A percentile compares a stretch with the other conserved stretches of the same genome.
phyloP scores from a whole-genome alignment of 1,140 invertebrate species.

The Pygmarrhopalites habei region DNA sequence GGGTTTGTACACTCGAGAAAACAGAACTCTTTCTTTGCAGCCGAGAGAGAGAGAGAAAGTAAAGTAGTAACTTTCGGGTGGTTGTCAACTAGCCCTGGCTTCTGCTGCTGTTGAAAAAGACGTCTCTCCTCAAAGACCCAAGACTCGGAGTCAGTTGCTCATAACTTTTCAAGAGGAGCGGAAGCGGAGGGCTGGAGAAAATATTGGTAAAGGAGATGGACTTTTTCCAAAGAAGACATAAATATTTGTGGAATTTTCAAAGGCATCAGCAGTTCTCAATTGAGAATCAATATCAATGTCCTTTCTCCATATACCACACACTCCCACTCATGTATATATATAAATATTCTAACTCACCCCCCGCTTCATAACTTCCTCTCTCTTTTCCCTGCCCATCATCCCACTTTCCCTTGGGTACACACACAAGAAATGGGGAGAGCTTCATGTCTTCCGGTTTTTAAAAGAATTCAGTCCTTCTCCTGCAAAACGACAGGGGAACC shows the following conservation, averaged over 20 bases:
- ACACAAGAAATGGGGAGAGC: too few species aligned
- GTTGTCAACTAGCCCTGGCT: neutral
- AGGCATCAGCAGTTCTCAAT: constrained; percentile 11
- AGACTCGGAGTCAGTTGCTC: neutral
- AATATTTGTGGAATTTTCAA: constrained; percentile 9
- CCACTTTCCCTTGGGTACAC: too few species aligned
- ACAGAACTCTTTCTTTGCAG: neutral
- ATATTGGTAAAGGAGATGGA: constrained; percentile 8
- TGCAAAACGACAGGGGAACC: too few species aligned
- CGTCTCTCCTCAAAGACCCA: neutral
- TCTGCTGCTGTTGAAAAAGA: neutral
- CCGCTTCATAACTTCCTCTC: too few species aligned
- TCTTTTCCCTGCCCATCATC: too few species aligned
- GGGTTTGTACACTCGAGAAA: neutral
- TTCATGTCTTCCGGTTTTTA: too few species aligned
- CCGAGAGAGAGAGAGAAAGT: neutral
- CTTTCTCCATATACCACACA: too few species aligned
- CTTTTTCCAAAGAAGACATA: constrained; percentile 1
- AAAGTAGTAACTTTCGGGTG: neutral
- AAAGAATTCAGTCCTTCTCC: too few species aligned
- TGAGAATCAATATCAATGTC: constrained; percentile 10
- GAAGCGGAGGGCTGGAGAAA: neutral
- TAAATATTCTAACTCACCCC: too few species aligned
- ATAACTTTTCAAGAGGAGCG: neutral
- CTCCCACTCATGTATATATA: too few species aligned